Base-by-base conservation (phyloP, 2,113 vertebrate genomes). In the Monarcha castaneiventris region DNA sequence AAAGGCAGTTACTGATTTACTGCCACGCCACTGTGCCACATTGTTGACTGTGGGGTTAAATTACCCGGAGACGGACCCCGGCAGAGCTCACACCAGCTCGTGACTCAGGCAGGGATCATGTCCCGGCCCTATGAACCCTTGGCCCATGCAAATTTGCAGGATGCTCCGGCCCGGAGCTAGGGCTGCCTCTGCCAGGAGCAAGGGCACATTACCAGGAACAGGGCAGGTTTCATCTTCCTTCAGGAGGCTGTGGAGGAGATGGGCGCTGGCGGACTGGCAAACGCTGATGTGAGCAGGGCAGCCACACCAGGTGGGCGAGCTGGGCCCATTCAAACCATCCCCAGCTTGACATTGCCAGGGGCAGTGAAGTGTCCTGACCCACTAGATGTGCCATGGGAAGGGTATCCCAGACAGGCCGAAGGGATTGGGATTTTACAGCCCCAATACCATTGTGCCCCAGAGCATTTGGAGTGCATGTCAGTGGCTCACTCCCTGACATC, bases 21-120 rank as follows among this genome's bases (percentile, higher is more conserved):
- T 84, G 92, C 66, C 25, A 41, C 77, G 6, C 73, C 0, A 8
- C 35, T 0, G 3, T 32, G 75, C 88, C n/a, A 19, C 69, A 6
- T 66, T 96, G 93, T 91, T 96, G 96, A 84, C 96, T 78, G 89
- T 77, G 89, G 92, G 93, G 64, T 96, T 96, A 94, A 87, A 80
- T 93, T 91, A 94, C 93, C 73, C 63, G 77, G 95, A 90, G 81
- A 89, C 39, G 0, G 93, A 91, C 69, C 73, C 64, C 10, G 39
- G 87, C 77, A 43, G 80, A 89, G 83, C n/a, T 1, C 64, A 66
- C 9, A 3, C 9, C 7, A 3, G 48, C 81, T 92, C 26, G 2
- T 93, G 84, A 77, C 88, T 84, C 13, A 9, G 79, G 77, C 64
- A 62, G 44, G 48, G 84, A 81, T 43, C 3, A 0, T 17, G 37